Percentiles rank a stretch among this genome's conserved stretches.
Conservation (phyloP, 2,797 vertebrate species). For the Myioborus melanocephalus region DNA sequence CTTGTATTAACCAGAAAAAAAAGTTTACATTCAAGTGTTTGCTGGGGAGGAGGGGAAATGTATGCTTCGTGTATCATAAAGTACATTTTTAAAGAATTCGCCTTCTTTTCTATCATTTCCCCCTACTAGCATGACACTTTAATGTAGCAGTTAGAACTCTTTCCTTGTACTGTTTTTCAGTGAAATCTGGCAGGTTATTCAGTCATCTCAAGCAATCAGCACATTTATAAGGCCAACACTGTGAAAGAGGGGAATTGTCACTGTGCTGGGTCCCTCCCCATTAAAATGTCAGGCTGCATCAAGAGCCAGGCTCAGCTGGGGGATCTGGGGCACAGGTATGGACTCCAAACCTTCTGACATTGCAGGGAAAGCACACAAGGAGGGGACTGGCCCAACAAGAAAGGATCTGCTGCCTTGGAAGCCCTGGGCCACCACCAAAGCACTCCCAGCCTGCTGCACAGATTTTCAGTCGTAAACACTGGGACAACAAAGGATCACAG, state of each 20-base stretch:
- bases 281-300: neutral
- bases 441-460: accelerated
- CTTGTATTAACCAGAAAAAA: neutral
- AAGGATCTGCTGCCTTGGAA: neutral
- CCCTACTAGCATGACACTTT: neutral
- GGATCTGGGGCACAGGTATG: neutral
- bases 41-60: neutral
- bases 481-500: neutral
- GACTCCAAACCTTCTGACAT: neutral
- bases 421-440: neutral
- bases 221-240: neutral
- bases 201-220: neutral
- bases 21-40: neutral
- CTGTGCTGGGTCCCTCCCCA: neutral
- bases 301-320: neutral
- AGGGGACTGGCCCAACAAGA: neutral
- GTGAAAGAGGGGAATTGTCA: neutral
- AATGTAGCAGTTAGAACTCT: neutral
- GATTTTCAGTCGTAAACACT: neutral
- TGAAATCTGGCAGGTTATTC: neutral
- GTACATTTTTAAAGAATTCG: neutral
- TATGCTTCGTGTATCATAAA: neutral
- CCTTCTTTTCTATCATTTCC: neutral
- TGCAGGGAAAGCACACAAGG: neutral
- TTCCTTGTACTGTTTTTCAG: neutral